Conservation (phyloP, 2,888 invertebrate species). For the Copidosoma aretas region DNA sequence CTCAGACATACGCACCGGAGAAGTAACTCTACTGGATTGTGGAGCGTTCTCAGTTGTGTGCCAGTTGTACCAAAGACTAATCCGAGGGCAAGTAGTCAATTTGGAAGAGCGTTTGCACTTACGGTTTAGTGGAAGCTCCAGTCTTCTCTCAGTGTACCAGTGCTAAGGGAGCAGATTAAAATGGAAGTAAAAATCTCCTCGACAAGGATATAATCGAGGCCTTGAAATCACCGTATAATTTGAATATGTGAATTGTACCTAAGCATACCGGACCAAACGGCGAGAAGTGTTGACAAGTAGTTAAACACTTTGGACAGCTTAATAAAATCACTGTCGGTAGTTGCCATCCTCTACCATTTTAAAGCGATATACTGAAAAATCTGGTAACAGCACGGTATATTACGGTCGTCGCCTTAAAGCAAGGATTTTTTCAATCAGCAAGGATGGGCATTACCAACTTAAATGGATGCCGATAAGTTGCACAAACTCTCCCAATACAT, state of each 20-base stretch:
- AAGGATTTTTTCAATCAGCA: neutral
- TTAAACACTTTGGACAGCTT: neutral
- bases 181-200: neutral
- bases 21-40: no score
- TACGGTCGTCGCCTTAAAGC: neutral
- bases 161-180: neutral
- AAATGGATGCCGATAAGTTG: neutral
- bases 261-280: constrained; percentile 3
- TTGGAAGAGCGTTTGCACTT: no score
- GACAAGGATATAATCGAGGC: neutral
- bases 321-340: neutral
- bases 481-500: neutral
- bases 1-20: no score
- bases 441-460: neutral
- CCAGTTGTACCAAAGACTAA: no score
- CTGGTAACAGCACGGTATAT: neutral
- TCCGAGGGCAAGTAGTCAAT: no score
- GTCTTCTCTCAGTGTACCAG: no score
- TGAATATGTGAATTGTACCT: neutral
- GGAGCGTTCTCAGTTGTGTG: no score
- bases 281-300: neutral
- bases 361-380: neutral
- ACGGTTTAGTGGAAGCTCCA: neutral
- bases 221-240: neutral
- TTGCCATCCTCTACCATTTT: neutral